Evolutionary conservation across 2,888 invertebrate species (phyloP), one percentile per base, ranked within the genome.

Genomic region (Nomada fabriciana): DNA sequence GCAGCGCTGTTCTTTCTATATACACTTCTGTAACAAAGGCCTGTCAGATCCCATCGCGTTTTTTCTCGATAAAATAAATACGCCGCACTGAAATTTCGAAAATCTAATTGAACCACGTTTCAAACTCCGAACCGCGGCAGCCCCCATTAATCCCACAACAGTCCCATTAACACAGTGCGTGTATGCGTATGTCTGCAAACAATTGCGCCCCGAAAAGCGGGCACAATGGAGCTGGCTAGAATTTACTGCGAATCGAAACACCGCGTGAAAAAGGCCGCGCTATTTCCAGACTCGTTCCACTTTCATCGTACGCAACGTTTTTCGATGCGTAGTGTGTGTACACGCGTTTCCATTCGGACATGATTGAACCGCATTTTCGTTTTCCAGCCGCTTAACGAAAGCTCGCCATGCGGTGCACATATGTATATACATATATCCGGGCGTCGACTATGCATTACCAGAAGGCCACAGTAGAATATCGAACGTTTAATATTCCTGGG

Each of bases 401-500:
- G 47, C 55, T 29, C 73, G 47, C 60, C 53, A 20, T 76, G 47
- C 50, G 55, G 47, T 23, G 57, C 3, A 57, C 13, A 23, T 53
- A 53, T n/a, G 20, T 53, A 20, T 53, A 53, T n/a, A 52, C 4
- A 53, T 53, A 20, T 20, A 13, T 9, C n/a, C 13, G 25, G 15
- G 36, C 60, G 59, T 47, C 64, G 64, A 15, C 60, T 47, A 60
- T 76, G 53, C 53, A 61, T 80, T 67, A 67, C 36, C 55, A 42
- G 73, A 64, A 72, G 72, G 78, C 53, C 69, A 79, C 60, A 42
- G 64, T 74, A 77, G 64, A 70, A 57, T 76, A 71, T 71, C 71
- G 52, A 36, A 23, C 76, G 68, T 83, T 85, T 85, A 83, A 85
- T 80, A 85, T 85, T 83, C 76, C 53, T 60, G 55, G 43, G 57